Percentiles rank a stretch among this genome's conserved stretches.
phyloP scores from a whole-genome alignment of 1,140 invertebrate genomes.

The Rhizoglyphus robini region DNA sequence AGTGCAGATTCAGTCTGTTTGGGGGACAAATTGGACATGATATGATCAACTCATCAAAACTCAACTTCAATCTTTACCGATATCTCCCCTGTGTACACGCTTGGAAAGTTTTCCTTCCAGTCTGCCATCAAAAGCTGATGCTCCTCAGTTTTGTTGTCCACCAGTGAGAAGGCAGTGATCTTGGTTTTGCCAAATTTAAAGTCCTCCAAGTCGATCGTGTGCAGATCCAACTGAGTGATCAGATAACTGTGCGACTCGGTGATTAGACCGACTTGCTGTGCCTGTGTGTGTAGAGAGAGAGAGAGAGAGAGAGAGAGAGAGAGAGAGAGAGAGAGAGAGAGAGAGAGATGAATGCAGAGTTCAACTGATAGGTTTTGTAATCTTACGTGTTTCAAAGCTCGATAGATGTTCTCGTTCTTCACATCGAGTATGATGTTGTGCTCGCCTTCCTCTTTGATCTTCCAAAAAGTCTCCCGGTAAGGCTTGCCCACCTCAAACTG shows the following conservation, averaged over 20 bases:
- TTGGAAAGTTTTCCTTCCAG: neutral
- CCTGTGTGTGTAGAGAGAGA: no score
- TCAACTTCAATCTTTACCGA: neutral
- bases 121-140: conserved; percentile 3
- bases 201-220: conserved; percentile 29
- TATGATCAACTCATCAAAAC: neutral
- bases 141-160: conserved; percentile 39
- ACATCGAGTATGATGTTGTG: conserved; percentile 29
- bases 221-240: conserved; percentile 42
- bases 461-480: conserved; percentile 28
- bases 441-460: conserved; percentile 25
- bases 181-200: conserved; percentile 28
- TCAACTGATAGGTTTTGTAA: neutral
- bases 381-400: conserved; percentile 28
- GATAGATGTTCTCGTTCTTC: conserved; percentile 24
- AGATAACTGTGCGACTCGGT: conserved; percentile 58
- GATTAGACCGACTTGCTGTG: conserved; percentile 73
- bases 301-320: neutral
- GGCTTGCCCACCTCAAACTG: conserved; percentile 25
- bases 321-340: no score
- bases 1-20: conserved; percentile 37
- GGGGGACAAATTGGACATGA: neutral
- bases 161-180: conserved; percentile 36
- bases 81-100: neutral
- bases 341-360: neutral